A percentile compares a stretch with the other conserved stretches of the same genome.
Conservation (phyloP, 2,888 invertebrate genomes). For the Drosophila monieri region DNA sequence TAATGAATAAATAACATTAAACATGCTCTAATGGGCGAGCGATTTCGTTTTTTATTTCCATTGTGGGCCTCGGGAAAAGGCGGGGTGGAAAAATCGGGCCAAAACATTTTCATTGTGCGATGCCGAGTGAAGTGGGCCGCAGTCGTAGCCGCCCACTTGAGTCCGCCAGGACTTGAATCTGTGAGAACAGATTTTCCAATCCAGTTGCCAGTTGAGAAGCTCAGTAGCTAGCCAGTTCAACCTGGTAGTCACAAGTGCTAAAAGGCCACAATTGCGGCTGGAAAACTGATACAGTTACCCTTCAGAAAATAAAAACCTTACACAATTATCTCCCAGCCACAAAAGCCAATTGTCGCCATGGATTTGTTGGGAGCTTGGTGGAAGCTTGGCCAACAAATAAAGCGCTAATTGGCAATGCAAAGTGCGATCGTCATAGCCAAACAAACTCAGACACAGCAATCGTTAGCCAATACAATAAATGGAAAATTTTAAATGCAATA, state of each 20-base stretch:
- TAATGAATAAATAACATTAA: conserved; percentile 82
- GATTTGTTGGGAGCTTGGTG: conserved; percentile 10
- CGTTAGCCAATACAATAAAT: conserved; percentile 54
- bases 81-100: conserved; percentile 62
- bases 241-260: conserved; percentile 26
- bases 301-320: neutral
- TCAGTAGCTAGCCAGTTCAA: neutral
- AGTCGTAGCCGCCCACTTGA: conserved; percentile 35
- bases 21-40: conserved; percentile 76
- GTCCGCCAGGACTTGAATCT: conserved; percentile 31
- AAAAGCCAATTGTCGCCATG: conserved; percentile 56
- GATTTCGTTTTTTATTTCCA: conserved; percentile 44
- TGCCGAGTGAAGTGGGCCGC: conserved; percentile 62
- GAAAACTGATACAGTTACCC: conserved; percentile 31
- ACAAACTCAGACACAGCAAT: conserved; percentile 21
- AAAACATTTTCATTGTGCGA: conserved; percentile 67
- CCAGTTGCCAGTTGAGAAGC: conserved; percentile 46
- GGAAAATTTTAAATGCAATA: conserved; percentile 66
- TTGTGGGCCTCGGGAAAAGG: conserved; percentile 23
- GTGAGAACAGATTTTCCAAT: conserved; percentile 58
- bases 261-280: conserved; percentile 4
- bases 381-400: conserved; percentile 35
- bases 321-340: conserved; percentile 35
- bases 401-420: conserved; percentile 62
- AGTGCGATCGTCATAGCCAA: conserved; percentile 42